These are phyloP conservation scores for Platypus cylindrus DNA, from an alignment of 2,888 invertebrate genomes.

Conservation along the genomic window DNA sequence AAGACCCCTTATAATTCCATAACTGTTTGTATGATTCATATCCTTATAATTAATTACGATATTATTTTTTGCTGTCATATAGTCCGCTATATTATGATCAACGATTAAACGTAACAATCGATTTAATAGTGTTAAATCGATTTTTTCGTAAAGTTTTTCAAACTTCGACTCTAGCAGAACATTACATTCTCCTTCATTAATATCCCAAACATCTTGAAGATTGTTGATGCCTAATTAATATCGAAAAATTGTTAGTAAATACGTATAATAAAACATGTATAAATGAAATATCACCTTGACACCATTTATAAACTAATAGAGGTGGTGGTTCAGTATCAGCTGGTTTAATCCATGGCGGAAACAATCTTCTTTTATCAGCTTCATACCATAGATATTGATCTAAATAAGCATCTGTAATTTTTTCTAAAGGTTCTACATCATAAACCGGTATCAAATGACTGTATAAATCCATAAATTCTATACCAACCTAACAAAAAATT, in stretches of 20 bases:
- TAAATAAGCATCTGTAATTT: constrained; percentile 98
- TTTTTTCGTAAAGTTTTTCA: constrained; percentile 99
- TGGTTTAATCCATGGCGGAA: constrained; percentile 99
- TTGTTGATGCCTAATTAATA: constrained; percentile 71
- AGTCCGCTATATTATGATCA: constrained; percentile 99
- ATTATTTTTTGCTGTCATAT: constrained; percentile 99
- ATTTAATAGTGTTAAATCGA: constrained; percentile 95
- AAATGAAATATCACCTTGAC: constrained; percentile 59
- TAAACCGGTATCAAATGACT: constrained; percentile 98
- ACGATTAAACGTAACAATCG: constrained; percentile 91
- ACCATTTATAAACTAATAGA: constrained; percentile 92
- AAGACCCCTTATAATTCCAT: constrained; percentile 70
- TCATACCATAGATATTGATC: constrained; percentile 99
- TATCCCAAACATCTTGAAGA: constrained; percentile 97
- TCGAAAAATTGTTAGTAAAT: background rate
- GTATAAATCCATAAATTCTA: constrained; percentile 99
- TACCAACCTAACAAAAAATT: constrained; percentile 64
- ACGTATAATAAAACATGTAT: background rate
- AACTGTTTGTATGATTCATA: constrained; percentile 99
- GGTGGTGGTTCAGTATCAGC: constrained; percentile 96
- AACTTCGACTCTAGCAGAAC: constrained; percentile 93
- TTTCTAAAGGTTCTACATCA: constrained; percentile 97
- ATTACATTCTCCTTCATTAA: constrained; percentile 96
- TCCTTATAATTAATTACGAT: constrained; percentile 99
- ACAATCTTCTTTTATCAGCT: constrained; percentile 90